These are phyloP conservation scores for Empidonax alnorum DNA, from an alignment of 2,113 vertebrate genomes.

Conservation along the genomic window DNA sequence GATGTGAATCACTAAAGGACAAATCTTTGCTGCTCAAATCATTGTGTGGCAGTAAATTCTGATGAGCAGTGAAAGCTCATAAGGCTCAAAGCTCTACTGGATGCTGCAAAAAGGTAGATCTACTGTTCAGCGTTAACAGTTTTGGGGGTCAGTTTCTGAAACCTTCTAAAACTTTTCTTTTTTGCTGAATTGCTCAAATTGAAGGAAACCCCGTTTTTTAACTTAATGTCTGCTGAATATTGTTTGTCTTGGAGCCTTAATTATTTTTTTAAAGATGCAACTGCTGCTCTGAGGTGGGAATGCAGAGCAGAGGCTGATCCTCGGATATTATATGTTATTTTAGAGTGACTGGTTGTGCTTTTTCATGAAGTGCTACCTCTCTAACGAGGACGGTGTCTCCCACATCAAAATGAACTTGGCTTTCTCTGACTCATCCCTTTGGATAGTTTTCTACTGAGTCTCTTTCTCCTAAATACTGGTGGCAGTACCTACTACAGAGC, in stretches of 20 bases:
- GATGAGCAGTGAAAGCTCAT: neutral
- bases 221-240: neutral
- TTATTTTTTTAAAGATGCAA: neutral
- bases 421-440: constrained; percentile 7
- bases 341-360: neutral
- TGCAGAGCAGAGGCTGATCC: neutral
- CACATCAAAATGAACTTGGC: neutral
- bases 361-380: neutral
- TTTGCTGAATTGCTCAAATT: neutral
- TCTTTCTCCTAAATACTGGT: neutral
- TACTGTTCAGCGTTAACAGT: neutral
- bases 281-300: neutral
- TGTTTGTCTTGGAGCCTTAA: neutral
- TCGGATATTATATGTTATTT: neutral
- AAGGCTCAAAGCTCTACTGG: neutral
- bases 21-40: neutral
- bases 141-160: neutral
- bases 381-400: neutral
- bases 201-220: neutral
- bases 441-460: neutral
- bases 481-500: neutral
- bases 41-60: neutral
- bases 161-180: neutral
- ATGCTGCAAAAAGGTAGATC: neutral
- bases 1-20: neutral